phyloP scores from a whole-genome alignment of 1,140 invertebrate species.

The Drosophila tani region DNA sequence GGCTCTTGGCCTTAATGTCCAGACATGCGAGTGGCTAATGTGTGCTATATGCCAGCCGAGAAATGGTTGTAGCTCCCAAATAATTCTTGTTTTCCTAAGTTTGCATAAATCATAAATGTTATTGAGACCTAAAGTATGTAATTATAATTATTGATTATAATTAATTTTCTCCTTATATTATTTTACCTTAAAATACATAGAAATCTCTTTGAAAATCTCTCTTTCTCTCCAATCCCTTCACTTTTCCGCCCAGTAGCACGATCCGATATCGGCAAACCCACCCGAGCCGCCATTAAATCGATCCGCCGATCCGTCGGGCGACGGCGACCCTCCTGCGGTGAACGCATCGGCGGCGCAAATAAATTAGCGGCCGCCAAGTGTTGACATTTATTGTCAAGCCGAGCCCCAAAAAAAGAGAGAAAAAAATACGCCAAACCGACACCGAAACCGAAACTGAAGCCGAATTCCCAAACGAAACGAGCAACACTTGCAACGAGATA shows the following conservation, averaged over 20 bases:
- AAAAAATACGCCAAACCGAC: neutral
- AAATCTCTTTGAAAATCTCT: neutral
- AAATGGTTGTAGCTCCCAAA: neutral
- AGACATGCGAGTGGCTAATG: slow-evolving; percentile 48
- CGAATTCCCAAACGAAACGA: slow-evolving; percentile 42
- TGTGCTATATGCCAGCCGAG: slow-evolving; percentile 8
- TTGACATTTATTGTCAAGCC: slow-evolving; percentile 65
- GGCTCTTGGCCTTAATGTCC: slow-evolving; percentile 29
- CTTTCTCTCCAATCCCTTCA: neutral
- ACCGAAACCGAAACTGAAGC: slow-evolving; percentile 33
- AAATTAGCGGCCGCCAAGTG: slow-evolving; percentile 60
- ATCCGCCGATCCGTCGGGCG: neutral
- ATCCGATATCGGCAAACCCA: neutral
- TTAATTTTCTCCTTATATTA: too few relatives aligned
- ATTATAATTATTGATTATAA: too few relatives aligned
- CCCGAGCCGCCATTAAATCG: slow-evolving; percentile 6
- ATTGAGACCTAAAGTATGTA: too few relatives aligned
- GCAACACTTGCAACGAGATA: slow-evolving; percentile 60
- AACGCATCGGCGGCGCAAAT: slow-evolving; percentile 52
- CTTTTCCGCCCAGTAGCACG: slow-evolving; percentile 11
- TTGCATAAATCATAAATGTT: neutral
- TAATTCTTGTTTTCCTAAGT: too few relatives aligned
- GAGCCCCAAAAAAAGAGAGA: slow-evolving; percentile 24
- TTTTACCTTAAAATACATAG: too few relatives aligned
- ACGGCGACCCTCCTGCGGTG: slow-evolving; percentile 12